phyloP scores from a whole-genome alignment of 2,113 vertebrate genomes.

The Seriola dumerili region DNA sequence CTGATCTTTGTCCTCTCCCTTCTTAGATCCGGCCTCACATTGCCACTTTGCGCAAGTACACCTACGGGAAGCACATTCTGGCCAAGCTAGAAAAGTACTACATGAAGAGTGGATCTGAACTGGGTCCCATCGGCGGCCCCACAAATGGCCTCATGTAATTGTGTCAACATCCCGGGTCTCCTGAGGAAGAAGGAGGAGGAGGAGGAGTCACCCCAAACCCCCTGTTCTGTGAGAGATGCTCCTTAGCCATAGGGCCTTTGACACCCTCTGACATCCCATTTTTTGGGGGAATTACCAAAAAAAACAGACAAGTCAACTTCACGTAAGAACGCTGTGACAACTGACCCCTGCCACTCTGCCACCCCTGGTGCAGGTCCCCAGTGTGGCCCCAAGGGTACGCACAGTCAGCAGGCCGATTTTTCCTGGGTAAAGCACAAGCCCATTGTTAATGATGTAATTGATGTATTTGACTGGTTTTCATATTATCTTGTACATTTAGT shows the following conservation, averaged over 20 bases:
- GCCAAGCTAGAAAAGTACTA: constrained; percentile 99
- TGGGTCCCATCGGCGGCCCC: constrained; percentile 96
- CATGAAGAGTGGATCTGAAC: constrained; percentile 97
- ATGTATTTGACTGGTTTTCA: constrained; percentile 94
- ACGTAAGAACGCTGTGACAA: constrained; percentile 84
- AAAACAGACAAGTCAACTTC: constrained; percentile 84
- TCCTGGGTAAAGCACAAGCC: constrained; percentile 92
- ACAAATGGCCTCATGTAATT: constrained; percentile 95
- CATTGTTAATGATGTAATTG: constrained; percentile 97
- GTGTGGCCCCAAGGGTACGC: constrained; percentile 53
- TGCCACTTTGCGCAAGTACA: constrained; percentile 97
- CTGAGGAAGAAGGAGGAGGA: constrained; percentile 37
- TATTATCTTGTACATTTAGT: constrained; percentile 99
- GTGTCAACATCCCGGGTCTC: neutral
- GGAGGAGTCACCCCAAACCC: constrained; percentile 49
- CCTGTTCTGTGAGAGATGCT: constrained; percentile 66
- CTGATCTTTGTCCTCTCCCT: neutral
- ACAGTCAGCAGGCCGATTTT: constrained; percentile 61
- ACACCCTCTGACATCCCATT: constrained; percentile 61
- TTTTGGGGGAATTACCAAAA: constrained; percentile 89
- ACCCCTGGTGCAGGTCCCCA: constrained; percentile 54
- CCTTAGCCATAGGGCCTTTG: constrained; percentile 72
- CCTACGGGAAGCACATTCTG: constrained; percentile 98
- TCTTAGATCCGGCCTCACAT: constrained; percentile 97
- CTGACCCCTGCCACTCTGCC: constrained; percentile 70